phyloP scores from a whole-genome alignment of 1,140 invertebrate species.

The Chironomus tepperi region DNA sequence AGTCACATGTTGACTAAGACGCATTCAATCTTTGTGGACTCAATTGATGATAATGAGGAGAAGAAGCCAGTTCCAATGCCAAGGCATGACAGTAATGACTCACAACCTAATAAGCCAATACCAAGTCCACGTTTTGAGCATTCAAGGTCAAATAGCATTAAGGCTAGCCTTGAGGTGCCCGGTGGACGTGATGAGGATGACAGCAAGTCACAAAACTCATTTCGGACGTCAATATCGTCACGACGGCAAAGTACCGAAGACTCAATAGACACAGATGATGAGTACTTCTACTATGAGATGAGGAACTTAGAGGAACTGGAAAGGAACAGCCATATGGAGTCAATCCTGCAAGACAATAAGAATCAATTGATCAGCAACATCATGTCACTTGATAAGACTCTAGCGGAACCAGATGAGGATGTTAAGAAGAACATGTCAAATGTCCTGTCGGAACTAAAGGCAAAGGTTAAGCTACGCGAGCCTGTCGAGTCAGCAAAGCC shows the following conservation, averaged over 20 bases:
- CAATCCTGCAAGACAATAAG: conserved; percentile 51
- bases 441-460: conserved; percentile 61
- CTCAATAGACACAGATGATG: conserved; percentile 85
- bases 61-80: conserved; percentile 35
- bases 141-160: conserved; percentile 22
- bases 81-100: conserved; percentile 35
- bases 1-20: not conserved
- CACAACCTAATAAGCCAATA: conserved; percentile 39
- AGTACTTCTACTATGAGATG: conserved; percentile 86
- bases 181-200: conserved; percentile 68
- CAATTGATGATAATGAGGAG: conserved; percentile 36
- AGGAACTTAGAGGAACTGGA: conserved; percentile 80
- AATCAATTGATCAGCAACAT: conserved; percentile 43
- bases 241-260: conserved; percentile 84
- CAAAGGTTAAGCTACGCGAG: conserved; percentile 47
- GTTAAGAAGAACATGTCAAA: conserved; percentile 70
- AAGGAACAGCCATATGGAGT: conserved; percentile 56
- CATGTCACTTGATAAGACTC: not conserved
- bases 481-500: not conserved
- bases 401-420: conserved; percentile 50
- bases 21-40: conserved; percentile 27
- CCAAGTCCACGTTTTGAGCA: conserved; percentile 29
- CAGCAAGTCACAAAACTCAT: conserved; percentile 74
- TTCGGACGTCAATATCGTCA: conserved; percentile 76
- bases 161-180: conserved; percentile 64